Conservation (phyloP, 2,888 invertebrate species). For the Mongoloraphidia duomilia region DNA sequence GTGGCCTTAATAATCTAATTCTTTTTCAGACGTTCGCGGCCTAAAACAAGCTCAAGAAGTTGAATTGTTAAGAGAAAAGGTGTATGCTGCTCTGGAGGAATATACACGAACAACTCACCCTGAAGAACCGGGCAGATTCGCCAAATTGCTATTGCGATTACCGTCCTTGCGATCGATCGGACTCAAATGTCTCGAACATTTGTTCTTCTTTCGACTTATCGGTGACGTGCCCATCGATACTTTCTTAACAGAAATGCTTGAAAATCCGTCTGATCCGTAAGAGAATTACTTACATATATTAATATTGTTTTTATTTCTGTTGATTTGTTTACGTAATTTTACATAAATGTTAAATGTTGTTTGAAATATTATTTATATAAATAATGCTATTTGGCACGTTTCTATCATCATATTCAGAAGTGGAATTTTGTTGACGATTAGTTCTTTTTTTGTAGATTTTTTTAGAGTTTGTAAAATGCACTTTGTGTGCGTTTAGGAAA, state of each 20-base stretch:
- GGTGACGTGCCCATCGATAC: slow-evolving; percentile 75
- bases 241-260: slow-evolving; percentile 70
- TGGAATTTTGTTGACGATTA: no score
- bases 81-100: slow-evolving; percentile 89
- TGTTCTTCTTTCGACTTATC: slow-evolving; percentile 86
- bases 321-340: no score
- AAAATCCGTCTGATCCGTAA: slow-evolving; percentile 40
- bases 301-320: no score
- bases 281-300: no score
- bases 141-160: slow-evolving; percentile 77
- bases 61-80: slow-evolving; percentile 82
- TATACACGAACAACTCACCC: slow-evolving; percentile 81
- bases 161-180: slow-evolving; percentile 85
- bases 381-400: no score
- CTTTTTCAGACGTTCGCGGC: slow-evolving; percentile 52
- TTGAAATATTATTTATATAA: no score
- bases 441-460: no score
- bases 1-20: neutral
- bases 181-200: slow-evolving; percentile 85
- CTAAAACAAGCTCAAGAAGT: slow-evolving; percentile 70
- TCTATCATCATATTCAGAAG: no score
- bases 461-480: no score
- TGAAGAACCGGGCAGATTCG: slow-evolving; percentile 87
- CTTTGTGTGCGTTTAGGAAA: no score
- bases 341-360: no score